Conservation (phyloP, 2,888 invertebrate genomes). For the Iphiclides podalirius region DNA sequence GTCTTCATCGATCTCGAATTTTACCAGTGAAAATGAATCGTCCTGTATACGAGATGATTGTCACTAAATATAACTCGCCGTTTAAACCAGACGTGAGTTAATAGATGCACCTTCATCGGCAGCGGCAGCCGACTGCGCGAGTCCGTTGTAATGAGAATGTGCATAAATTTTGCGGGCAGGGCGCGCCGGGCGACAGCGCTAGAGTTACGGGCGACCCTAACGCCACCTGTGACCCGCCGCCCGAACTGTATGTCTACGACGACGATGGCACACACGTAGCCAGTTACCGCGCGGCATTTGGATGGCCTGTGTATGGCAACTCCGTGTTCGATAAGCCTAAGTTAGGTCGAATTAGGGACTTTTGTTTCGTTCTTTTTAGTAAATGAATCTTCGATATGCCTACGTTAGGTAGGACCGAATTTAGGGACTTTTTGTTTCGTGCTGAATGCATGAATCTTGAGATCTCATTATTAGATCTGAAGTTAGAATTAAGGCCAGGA, state of each 20-base stretch:
- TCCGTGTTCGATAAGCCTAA: not conserved
- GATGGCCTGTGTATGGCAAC: constrained; percentile 6
- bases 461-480: too few relatives aligned
- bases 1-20: too few relatives aligned
- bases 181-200: constrained; percentile 26
- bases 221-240: constrained; percentile 25
- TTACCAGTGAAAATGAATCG: too few relatives aligned
- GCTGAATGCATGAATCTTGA: too few relatives aligned
- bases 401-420: not conserved
- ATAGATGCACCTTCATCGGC: constrained; percentile 3
- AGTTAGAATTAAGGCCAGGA: too few relatives aligned
- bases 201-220: constrained; percentile 35
- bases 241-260: constrained; percentile 20
- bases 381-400: too few relatives aligned
- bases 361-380: too few relatives aligned
- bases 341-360: too few relatives aligned
- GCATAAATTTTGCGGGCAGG: constrained; percentile 29
- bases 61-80: too few relatives aligned
- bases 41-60: too few relatives aligned
- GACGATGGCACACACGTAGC: not conserved
- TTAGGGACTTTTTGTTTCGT: too few relatives aligned
- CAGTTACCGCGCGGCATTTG: not conserved
- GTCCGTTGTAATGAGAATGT: constrained; percentile 28
- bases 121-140: constrained; percentile 17
- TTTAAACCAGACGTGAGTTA: not conserved